A percentile compares a stretch with the other conserved stretches of the same genome.
Conservation (phyloP, 2,113 vertebrate species). For the Aphelocoma coerulescens region DNA sequence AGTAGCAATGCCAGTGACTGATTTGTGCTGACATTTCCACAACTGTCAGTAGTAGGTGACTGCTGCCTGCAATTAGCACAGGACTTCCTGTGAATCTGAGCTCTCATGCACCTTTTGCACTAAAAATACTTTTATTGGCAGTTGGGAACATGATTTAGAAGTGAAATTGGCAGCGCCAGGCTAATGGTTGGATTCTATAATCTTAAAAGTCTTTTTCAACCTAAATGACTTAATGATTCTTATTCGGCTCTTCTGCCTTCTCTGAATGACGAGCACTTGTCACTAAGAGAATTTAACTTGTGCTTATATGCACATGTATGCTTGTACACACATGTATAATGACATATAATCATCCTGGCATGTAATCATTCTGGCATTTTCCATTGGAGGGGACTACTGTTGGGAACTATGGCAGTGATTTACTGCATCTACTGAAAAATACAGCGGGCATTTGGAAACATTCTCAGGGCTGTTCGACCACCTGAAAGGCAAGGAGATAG, state of each 20-base stretch:
- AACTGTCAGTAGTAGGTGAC: not conserved
- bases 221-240: not conserved
- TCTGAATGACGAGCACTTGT: not conserved
- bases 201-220: not conserved
- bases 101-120: not conserved
- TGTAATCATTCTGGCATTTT: not conserved
- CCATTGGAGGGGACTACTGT: not conserved
- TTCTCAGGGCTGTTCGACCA: not conserved
- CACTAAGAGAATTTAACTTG: not conserved
- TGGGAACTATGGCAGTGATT: not conserved
- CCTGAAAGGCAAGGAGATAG: not conserved
- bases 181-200: not conserved
- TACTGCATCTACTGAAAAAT: not conserved
- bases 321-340: not conserved
- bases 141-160: not conserved
- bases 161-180: not conserved
- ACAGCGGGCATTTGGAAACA: not conserved
- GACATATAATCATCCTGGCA: not conserved
- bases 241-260: not conserved
- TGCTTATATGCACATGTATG: not conserved
- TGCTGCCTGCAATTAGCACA: not conserved
- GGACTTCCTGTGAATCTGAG: not conserved
- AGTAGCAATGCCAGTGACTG: not conserved
- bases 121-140: not conserved
- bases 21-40: not conserved